Conservation (phyloP, 2,797 vertebrate genomes). For the Crax fasciolata region DNA sequence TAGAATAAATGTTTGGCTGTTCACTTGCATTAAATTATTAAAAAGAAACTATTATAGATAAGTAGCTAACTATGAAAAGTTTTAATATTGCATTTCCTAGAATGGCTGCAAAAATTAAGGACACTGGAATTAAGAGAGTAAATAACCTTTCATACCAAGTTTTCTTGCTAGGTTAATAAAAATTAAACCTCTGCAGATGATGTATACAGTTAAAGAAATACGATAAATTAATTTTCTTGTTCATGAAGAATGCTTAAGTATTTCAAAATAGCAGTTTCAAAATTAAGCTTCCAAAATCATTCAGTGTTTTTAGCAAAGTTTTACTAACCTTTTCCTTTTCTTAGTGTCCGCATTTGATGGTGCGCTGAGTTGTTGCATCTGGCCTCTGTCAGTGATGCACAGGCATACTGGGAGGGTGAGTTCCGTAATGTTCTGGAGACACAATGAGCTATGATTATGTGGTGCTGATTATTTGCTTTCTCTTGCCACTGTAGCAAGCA, state of each 20-base stretch:
- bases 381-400: background rate
- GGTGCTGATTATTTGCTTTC: background rate
- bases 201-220: background rate
- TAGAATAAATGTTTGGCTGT: background rate
- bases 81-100: background rate
- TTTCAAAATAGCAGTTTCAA: background rate
- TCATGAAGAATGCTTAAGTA: background rate
- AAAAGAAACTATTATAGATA: background rate
- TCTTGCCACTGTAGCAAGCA: background rate
- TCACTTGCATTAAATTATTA: background rate
- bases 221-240: background rate
- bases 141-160: background rate
- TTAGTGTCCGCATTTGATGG: background rate
- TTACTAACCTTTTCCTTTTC: background rate
- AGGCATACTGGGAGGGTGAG: background rate
- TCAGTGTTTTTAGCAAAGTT: background rate
- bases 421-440: background rate
- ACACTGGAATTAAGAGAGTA: background rate
- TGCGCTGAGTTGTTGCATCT: background rate
- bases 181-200: background rate
- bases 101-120: background rate
- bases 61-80: background rate
- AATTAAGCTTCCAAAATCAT: background rate
- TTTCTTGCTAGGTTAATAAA: background rate
- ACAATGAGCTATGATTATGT: background rate